Conservation (phyloP, 2,797 vertebrate genomes). For the Sebastes nivosus region DNA sequence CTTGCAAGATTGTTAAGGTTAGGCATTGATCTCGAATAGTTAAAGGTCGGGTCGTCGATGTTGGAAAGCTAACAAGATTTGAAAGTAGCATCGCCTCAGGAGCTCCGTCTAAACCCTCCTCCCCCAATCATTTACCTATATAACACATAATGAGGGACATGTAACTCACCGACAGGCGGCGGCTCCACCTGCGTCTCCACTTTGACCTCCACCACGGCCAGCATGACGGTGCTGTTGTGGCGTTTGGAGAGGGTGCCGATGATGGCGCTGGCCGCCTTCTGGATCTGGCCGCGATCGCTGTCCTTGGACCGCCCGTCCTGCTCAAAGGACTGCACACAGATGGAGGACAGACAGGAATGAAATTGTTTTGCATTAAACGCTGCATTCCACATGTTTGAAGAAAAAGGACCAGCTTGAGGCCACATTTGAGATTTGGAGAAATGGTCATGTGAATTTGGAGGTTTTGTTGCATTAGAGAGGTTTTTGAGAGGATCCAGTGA, state of each 20-base stretch:
- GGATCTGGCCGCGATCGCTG: constrained; percentile 85
- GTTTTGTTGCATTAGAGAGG: neutral
- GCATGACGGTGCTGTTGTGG: constrained; percentile 90
- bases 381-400: neutral
- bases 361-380: neutral
- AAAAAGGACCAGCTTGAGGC: neutral
- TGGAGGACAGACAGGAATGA: neutral
- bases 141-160: neutral
- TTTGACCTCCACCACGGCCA: constrained; percentile 92
- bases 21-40: too few relatives aligned
- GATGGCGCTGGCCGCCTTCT: constrained; percentile 86
- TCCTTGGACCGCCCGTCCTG: constrained; percentile 79
- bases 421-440: neutral
- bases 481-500: neutral
- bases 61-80: too few relatives aligned
- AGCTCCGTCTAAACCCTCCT: too few relatives aligned
- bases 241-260: constrained; percentile 88
- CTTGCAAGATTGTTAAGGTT: too few relatives aligned
- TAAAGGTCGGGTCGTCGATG: too few relatives aligned
- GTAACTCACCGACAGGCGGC: constrained; percentile 73
- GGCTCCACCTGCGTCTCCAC: constrained; percentile 85
- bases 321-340: constrained; percentile 85
- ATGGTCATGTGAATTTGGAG: neutral
- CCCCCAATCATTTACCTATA: neutral
- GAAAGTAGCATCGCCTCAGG: too few relatives aligned